Conservation (phyloP, 2,888 invertebrate genomes). For the Siphonodentalium dalli region DNA sequence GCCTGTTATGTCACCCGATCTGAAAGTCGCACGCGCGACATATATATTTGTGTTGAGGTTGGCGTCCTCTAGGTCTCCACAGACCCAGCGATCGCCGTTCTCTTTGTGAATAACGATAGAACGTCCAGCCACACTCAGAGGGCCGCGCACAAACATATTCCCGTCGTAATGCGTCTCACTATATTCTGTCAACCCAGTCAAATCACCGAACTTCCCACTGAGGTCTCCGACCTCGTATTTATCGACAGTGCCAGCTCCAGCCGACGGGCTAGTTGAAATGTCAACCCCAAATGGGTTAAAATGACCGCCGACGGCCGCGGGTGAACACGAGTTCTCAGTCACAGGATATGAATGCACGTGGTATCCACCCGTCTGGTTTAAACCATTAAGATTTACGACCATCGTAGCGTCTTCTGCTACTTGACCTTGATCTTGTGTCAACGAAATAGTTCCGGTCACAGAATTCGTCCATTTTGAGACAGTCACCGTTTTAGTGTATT, state of each 20-base stretch:
- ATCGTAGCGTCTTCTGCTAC: slow-evolving; percentile 29
- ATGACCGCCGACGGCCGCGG: slow-evolving; percentile 73
- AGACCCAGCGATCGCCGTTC: slow-evolving; percentile 59
- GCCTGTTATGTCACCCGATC: slow-evolving; percentile 80
- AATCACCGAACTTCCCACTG: slow-evolving; percentile 83
- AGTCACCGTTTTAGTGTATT: slow-evolving; percentile 25
- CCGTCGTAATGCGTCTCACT: slow-evolving; percentile 75
- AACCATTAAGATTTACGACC: slow-evolving; percentile 68
- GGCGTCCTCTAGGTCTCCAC: slow-evolving; percentile 44
- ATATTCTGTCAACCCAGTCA: slow-evolving; percentile 72
- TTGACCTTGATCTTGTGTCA: slow-evolving; percentile 33
- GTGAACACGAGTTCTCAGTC: slow-evolving; percentile 63
- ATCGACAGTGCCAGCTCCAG: slow-evolving; percentile 69
- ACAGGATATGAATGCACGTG: slow-evolving; percentile 65
- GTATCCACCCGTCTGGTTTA: slow-evolving; percentile 61
- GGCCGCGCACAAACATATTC: slow-evolving; percentile 83
- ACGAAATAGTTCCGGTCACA: slow-evolving; percentile 30
- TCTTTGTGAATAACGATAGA: slow-evolving; percentile 78
- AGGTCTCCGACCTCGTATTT: slow-evolving; percentile 89
- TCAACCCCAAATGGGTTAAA: slow-evolving; percentile 75
- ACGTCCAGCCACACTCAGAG: slow-evolving; percentile 80
- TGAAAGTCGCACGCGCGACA: slow-evolving; percentile 86
- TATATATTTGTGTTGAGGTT: slow-evolving; percentile 56
- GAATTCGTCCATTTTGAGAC: slow-evolving; percentile 17
- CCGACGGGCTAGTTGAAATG: slow-evolving; percentile 12